Evolutionary conservation across 1,140 invertebrate species (phyloP), one percentile per base, ranked within the genome.

Genomic region (Propsilocerus akamusi): DNA sequence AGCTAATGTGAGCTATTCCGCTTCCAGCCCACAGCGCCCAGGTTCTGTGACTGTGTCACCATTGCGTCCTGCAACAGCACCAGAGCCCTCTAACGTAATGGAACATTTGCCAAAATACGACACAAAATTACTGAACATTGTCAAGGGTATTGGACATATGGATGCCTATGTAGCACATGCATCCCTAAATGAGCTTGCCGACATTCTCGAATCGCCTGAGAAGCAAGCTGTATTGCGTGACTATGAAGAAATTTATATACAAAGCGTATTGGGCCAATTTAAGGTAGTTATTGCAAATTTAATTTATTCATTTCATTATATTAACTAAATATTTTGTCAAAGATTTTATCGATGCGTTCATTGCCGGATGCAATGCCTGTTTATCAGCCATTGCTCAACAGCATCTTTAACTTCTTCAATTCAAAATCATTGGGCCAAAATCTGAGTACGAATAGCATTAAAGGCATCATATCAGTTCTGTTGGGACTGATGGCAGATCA

Each of bases 361-460:
- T 54, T 88, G 86, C 58, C 65, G 86, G 47, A 80, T 86, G 34
- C 89, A 85, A 67, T 94, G 81, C 64, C 75, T 84, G 54, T 96
- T 78, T 81, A 90, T 52, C 86, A 91, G 63, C 72, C 74, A 4
- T 78, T 95, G 53, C 64, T 95, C 14, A 72, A 81, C 23, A 89
- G 93, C 63, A 75, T 88, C 46, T 87, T 94, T 57, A 66, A 81
- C 28, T 96, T 96, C 64, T 79, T 95, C 48, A 71, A 83, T 71
- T 81, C 83, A 50, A 92, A 86, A 66, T 88, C 89, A 24, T 51
- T 65, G 48, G 64, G 64, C 20, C 63, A 59, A 54, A 62, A 62
- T 25, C 51, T 66, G 24, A 62, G 61, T 47, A 55, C 62, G 28
- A 53, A 57, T 37, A 60, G 56, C 25, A 58, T 65, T 24, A 65